Conservation (phyloP, 1,140 invertebrate genomes). For the Heliconius hermathena region DNA sequence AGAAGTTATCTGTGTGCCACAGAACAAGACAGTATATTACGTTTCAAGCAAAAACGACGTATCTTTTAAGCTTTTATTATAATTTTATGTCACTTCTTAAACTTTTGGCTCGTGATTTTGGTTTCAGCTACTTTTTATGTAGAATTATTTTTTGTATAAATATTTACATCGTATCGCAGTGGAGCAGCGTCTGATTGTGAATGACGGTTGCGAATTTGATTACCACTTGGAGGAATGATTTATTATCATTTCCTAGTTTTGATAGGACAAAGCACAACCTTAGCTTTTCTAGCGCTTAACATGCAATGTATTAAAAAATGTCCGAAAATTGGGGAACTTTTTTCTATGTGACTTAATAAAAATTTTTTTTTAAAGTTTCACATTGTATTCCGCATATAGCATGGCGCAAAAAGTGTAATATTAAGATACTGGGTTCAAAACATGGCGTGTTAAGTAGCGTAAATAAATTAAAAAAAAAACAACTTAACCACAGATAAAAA, state of each 20-base stretch:
- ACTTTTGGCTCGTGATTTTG: not conserved
- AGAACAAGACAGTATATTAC: constrained; percentile 46
- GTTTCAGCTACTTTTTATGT: not conserved
- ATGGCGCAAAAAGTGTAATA: not conserved
- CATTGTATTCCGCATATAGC: not conserved
- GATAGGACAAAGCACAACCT: too few relatives aligned
- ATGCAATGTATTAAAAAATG: too few relatives aligned
- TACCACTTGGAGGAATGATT: too few relatives aligned
- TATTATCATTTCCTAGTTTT: too few relatives aligned
- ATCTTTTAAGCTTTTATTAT: constrained; percentile 34
- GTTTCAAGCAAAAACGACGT: constrained; percentile 28
- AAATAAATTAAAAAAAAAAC: not conserved
- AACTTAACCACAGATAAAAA: not conserved
- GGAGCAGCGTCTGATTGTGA: too few relatives aligned
- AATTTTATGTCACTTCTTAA: constrained; percentile 29
- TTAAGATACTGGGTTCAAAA: not conserved
- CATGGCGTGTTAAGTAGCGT: not conserved
- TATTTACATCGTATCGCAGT: too few relatives aligned
- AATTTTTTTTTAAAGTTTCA: not conserved
- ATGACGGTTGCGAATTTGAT: too few relatives aligned
- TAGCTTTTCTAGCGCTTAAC: too few relatives aligned
- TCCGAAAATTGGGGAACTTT: too few relatives aligned
- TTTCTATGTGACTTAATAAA: too few relatives aligned
- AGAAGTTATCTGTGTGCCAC: constrained; percentile 48
- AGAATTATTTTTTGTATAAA: too few relatives aligned